These are phyloP conservation scores for Muraenolepis orangiensis DNA, from an alignment of 2,797 vertebrate species.

Conservation along the genomic window DNA sequence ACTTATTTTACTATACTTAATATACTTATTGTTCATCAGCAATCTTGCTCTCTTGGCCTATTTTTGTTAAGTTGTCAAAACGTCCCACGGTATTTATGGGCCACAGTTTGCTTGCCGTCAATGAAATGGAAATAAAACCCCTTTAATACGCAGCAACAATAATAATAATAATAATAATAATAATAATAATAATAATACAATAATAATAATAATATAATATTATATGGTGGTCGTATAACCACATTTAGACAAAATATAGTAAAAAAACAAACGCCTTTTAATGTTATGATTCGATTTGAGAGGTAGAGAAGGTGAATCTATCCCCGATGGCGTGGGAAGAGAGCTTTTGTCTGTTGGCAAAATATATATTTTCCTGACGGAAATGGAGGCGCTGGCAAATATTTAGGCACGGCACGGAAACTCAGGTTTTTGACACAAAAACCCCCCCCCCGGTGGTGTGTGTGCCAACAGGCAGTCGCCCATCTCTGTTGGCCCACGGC, in stretches of 20 bases:
- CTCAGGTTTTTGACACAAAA: constrained; percentile 45
- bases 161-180: background rate
- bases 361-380: constrained; percentile 50
- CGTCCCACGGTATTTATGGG: background rate
- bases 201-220: background rate
- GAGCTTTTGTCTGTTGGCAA: constrained; percentile 28
- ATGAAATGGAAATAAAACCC: background rate
- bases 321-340: constrained; percentile 33
- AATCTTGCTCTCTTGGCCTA: background rate
- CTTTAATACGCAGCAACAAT: background rate
- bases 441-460: no score
- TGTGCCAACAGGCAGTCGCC: constrained; percentile 22
- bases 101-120: background rate
- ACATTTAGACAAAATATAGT: background rate
- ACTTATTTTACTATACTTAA: background rate
- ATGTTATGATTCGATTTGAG: background rate
- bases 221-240: background rate
- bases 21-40: background rate
- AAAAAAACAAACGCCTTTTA: background rate
- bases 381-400: constrained; percentile 59
- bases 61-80: background rate
- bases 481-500: constrained; percentile 38
- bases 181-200: background rate
- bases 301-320: constrained; percentile 22
- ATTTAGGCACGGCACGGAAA: constrained; percentile 54